These are phyloP conservation scores for Tetramorium simillimum DNA, from an alignment of 1,140 invertebrate genomes.

Conservation along the genomic window DNA sequence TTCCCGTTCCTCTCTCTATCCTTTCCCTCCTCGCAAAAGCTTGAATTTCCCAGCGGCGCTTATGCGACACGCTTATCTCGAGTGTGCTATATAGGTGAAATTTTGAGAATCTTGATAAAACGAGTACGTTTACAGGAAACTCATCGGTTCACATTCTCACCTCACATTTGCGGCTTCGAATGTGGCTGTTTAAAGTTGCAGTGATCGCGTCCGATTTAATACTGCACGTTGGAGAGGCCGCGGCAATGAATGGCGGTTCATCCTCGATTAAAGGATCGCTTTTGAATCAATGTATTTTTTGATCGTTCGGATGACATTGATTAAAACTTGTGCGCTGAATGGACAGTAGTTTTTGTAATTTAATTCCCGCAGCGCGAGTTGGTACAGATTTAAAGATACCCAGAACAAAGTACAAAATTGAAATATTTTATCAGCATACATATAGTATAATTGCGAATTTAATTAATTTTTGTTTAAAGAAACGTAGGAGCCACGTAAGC, in stretches of 20 bases:
- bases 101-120: conserved; percentile 59
- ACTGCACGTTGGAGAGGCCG: not conserved
- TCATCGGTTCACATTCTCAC: conserved; percentile 7
- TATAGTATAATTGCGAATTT: not conserved
- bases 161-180: not conserved
- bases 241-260: not conserved
- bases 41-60: conserved; percentile 43
- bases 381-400: not conserved
- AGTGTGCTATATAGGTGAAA: conserved; percentile 7
- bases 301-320: conserved; percentile 5
- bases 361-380: not conserved
- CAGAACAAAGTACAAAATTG: not conserved
- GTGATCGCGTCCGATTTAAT: not conserved
- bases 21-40: not conserved
- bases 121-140: not conserved
- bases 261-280: not conserved
- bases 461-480: conserved; percentile 17
- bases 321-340: conserved; percentile 4
- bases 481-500: not conserved
- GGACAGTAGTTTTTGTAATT: not conserved
- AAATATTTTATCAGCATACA: not conserved
- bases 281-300: not conserved
- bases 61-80: conserved; percentile 55
- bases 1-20: not conserved
- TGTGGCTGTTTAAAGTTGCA: not conserved